Percentiles rank a stretch among this genome's conserved stretches.
Evolutionary conservation across 2,113 vertebrate species (phyloP).

Genomic region (Dipodomys spectabilis): DNA sequence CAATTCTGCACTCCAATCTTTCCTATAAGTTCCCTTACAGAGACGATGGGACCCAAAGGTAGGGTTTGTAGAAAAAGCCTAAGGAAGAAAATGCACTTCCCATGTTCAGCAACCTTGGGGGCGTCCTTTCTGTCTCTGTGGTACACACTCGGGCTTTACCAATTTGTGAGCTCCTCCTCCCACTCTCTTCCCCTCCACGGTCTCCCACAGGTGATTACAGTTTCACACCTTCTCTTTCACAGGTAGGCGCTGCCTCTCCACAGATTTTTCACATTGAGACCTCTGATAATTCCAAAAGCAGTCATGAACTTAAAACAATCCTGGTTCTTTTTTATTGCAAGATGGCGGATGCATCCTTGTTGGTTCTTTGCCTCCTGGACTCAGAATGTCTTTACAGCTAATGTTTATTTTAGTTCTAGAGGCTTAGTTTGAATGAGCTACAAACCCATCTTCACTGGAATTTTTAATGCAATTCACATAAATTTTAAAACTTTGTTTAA

Average conservation of each 20-base stretch:
- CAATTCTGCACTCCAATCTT: neutral
- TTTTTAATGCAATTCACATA: constrained; percentile 52
- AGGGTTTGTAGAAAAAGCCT: neutral
- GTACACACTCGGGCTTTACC: too few species aligned
- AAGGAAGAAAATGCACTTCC: fast-evolving
- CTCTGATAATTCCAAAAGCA: neutral
- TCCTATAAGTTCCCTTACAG: neutral
- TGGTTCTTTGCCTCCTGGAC: neutral
- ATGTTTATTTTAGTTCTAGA: constrained; percentile 58
- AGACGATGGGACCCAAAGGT: fast-evolving
- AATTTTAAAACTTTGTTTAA: neutral
- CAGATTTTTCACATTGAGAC: neutral
- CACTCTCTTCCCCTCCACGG: fast-evolving
- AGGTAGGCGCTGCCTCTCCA: fast-evolving
- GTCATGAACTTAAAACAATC: neutral
- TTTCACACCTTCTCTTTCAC: neutral
- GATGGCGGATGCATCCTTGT: fast-evolving
- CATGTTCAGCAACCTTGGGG: neutral
- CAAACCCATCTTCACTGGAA: constrained; percentile 23
- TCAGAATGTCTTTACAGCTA: neutral
- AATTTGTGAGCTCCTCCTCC: fast-evolving
- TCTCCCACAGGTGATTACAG: fast-evolving
- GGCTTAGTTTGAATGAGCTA: constrained; percentile 48
- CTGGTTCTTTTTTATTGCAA: neutral
- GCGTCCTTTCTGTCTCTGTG: fast-evolving